Base-by-base conservation (phyloP, 2,888 invertebrate species). In the Orchesellides sinensis region DNA sequence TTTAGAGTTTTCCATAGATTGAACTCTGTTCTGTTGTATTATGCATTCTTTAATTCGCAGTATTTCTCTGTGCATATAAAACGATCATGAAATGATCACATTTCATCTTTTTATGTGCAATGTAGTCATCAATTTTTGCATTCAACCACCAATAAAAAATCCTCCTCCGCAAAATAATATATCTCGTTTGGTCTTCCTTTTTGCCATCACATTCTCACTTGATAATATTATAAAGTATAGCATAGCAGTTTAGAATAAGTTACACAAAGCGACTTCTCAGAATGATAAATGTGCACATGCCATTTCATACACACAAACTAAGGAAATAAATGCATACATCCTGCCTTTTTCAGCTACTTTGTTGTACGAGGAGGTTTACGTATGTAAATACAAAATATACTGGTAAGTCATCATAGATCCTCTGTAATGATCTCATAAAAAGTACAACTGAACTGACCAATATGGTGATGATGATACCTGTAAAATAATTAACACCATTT, bases 101-200 rank as follows among this genome's bases (percentile, higher is more conserved):
- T 47, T 21, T 52, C 25, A 49, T 12, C 25, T 54, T 40, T 23
- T 47, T 17, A 47, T 47, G n/a, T 12, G 1, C 49, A 8, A 54
- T 54, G 54, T 25, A 23, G 54, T 54, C 54, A 54, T 54, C 54
- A 54, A 25, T 25, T 40, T 8, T 40, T 40, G 54, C 54, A 54
- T 1, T 56, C 56, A 27, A 29, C n/a, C 5, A 29, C 40, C 54
- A 52, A 29, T 52, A 69, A 54, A 35, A 27, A 23, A 45, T 61
- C 65, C 29, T 52, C 74, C 74, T 52, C 52, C 65, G 63, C 74
- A 74, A 74, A 61, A 32, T 29, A 32, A 56, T 47, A 61, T 61
- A 1, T 45, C 29, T 59, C 59, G 56, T 40, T 59, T 45, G 14
- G 8, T 61, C 52, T 45, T 70, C 70, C 40, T 70, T 70, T 56